A percentile compares a stretch with the other conserved stretches of the same genome.
These are phyloP conservation scores for Aptenodytes forsteri DNA, from an alignment of 2,113 vertebrate species.

Conservation along the genomic window DNA sequence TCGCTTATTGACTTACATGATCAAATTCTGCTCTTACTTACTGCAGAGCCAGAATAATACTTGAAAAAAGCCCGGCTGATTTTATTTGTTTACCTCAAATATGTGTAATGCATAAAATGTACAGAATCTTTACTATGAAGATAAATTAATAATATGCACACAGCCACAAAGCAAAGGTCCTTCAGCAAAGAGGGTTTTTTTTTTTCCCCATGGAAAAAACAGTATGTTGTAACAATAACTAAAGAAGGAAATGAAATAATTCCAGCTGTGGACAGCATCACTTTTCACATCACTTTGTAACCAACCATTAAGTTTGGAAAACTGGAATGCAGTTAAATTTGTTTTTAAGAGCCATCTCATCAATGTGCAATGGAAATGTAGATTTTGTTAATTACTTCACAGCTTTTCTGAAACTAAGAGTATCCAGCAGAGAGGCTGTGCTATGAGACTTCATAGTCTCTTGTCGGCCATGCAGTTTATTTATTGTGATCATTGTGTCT, in stretches of 20 bases:
- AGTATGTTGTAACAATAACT: background rate
- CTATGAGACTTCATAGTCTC: background rate
- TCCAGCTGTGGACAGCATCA: background rate
- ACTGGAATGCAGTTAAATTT: background rate
- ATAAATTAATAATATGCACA: background rate
- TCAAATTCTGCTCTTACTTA: background rate
- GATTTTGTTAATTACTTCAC: background rate
- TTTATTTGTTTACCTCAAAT: background rate
- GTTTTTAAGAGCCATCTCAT: background rate
- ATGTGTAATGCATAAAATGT: background rate
- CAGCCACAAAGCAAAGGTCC: background rate
- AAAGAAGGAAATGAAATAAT: background rate
- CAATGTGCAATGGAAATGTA: background rate
- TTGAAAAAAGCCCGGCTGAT: background rate
- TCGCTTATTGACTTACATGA: background rate
- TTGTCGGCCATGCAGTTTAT: background rate
- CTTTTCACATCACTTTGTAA: background rate
- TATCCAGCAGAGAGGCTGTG: background rate
- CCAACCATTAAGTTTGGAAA: background rate
- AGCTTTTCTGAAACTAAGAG: background rate
- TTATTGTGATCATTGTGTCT: background rate
- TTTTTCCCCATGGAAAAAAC: accelerated
- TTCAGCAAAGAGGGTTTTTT: background rate
- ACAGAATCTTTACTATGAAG: background rate
- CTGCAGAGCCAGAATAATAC: background rate